These are phyloP conservation scores for Eulemur rubriventer DNA, from an alignment of 2,797 vertebrate species.

Conservation along the genomic window DNA sequence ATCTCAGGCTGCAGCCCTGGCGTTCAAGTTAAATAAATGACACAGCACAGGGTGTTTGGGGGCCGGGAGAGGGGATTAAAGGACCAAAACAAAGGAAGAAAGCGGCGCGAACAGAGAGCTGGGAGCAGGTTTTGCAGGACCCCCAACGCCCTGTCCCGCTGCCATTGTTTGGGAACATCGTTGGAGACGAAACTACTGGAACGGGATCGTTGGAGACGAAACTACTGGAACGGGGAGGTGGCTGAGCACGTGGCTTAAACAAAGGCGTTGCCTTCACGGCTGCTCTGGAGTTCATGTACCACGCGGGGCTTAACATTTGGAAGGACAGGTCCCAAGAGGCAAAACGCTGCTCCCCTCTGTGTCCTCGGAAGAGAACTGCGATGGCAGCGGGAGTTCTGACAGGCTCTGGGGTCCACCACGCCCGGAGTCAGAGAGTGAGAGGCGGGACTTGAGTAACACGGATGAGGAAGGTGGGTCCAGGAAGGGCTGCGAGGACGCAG, in stretches of 20 bases:
- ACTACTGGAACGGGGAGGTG: constrained; percentile 73
- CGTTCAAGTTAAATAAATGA: constrained; percentile 78
- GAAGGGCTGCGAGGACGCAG: background rate
- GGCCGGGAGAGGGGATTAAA: background rate
- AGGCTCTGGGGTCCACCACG: background rate
- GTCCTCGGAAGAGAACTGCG: background rate
- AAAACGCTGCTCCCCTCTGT: background rate
- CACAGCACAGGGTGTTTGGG: background rate
- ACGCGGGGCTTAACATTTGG: background rate
- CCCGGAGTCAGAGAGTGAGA: background rate
- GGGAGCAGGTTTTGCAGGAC: constrained; percentile 59
- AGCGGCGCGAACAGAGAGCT: constrained; percentile 63
- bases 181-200: constrained; percentile 69
- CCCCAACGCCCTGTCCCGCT: constrained; percentile 60
- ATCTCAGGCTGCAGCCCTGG: background rate
- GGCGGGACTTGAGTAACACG: background rate
- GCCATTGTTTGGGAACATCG: constrained; percentile 56
- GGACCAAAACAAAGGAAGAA: constrained; percentile 58
- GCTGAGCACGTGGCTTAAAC: constrained; percentile 81
- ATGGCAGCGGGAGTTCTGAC: background rate
- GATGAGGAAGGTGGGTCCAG: background rate
- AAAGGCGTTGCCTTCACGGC: constrained; percentile 79
- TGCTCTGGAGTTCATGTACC: background rate
- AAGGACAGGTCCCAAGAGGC: background rate
- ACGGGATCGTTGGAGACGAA: constrained; percentile 55